Conservation (phyloP, 2,888 invertebrate species). For the Andrena praecox region DNA sequence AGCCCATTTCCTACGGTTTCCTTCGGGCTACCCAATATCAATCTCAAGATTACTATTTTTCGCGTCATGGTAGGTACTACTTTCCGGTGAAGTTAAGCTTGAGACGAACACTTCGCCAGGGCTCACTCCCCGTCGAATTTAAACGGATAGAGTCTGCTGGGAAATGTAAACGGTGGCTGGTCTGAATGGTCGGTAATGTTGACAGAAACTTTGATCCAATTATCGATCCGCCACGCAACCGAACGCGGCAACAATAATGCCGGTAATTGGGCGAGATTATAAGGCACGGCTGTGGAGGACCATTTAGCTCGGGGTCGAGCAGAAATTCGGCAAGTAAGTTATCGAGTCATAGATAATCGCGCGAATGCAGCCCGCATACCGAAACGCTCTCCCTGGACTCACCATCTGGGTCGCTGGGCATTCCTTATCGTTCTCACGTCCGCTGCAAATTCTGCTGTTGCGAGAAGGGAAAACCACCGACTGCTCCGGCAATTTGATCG, state of each 20-base stretch:
- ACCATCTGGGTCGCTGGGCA: conserved; percentile 60
- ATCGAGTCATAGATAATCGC: conserved; percentile 73
- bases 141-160: no score
- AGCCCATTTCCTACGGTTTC: conserved; percentile 1
- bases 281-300: conserved; percentile 31
- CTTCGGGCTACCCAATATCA: neutral
- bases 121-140: no score
- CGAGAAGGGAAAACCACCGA: conserved; percentile 52
- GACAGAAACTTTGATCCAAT: neutral
- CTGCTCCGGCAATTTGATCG: conserved; percentile 45
- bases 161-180: no score
- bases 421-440: conserved; percentile 72
- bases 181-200: neutral
- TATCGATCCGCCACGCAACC: conserved; percentile 5
- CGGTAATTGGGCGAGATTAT: conserved; percentile 61
- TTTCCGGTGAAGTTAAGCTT: neutral
- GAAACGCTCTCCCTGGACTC: conserved; percentile 47
- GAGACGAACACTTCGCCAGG: neutral
- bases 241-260: conserved; percentile 44
- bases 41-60: neutral
- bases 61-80: neutral
- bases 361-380: conserved; percentile 65
- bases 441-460: conserved; percentile 67
- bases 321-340: conserved; percentile 74
- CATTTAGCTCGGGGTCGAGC: conserved; percentile 60